phyloP scores from a whole-genome alignment of 2,888 invertebrate genomes.

The Pseudoips prasinana region DNA sequence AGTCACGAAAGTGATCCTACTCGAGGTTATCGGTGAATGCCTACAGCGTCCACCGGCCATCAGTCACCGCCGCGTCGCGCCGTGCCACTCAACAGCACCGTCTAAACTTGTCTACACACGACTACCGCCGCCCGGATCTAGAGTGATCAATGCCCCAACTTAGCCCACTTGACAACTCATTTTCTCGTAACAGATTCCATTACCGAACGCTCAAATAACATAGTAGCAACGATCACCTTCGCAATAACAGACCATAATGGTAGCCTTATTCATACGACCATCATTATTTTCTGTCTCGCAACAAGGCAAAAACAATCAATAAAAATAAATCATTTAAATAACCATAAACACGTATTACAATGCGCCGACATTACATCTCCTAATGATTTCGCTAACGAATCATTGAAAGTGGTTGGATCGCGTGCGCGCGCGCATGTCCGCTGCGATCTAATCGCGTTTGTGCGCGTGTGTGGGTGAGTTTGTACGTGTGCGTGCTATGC shows the following conservation, averaged over 20 bases:
- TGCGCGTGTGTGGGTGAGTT: slow-evolving; percentile 39
- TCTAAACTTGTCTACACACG: slow-evolving; percentile 21
- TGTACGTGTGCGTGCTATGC: slow-evolving; percentile 61
- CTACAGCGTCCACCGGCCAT: slow-evolving; percentile 14
- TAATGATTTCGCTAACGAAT: slow-evolving; percentile 82
- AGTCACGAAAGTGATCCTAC: slow-evolving; percentile 10
- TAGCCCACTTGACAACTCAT: slow-evolving; percentile 76
- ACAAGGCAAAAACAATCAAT: slow-evolving; percentile 82
- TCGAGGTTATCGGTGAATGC: background rate
- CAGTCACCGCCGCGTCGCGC: slow-evolving; percentile 29
- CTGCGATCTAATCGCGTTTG: slow-evolving; percentile 52
- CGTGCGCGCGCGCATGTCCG: slow-evolving; percentile 65
- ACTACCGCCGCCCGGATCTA: slow-evolving; percentile 18
- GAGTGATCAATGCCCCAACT: slow-evolving; percentile 64
- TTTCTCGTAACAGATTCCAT: slow-evolving; percentile 74
- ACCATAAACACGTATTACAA: slow-evolving; percentile 81
- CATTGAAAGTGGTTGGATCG: slow-evolving; percentile 80
- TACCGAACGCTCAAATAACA: slow-evolving; percentile 75
- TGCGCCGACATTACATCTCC: slow-evolving; percentile 79
- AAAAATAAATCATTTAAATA: slow-evolving; percentile 83
- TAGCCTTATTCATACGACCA: slow-evolving; percentile 73
- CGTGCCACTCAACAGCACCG: slow-evolving; percentile 8
- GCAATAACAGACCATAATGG: slow-evolving; percentile 69
- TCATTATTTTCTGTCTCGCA: slow-evolving; percentile 81
- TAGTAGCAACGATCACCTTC: slow-evolving; percentile 71